Evolutionary conservation across 2,113 vertebrate genomes (phyloP).

Genomic region (Mesocricetus auratus): DNA sequence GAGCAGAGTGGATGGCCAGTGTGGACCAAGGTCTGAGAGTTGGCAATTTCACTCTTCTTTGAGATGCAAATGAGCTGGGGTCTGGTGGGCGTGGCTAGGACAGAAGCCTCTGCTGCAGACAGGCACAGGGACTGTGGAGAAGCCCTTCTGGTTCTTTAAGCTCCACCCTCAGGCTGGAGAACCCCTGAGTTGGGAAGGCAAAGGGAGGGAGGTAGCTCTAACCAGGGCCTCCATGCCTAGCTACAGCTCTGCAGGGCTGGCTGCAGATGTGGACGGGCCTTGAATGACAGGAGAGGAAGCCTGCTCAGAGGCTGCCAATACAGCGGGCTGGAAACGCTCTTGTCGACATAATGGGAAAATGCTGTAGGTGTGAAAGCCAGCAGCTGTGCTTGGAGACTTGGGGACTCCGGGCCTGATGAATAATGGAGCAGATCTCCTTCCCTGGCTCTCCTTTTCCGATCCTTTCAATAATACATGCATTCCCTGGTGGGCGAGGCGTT

Average conservation of each 20-base stretch:
- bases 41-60: too few relatives aligned
- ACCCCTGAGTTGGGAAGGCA: neutral
- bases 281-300: conserved; percentile 39
- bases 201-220: neutral
- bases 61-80: neutral
- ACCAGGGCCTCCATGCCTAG: neutral
- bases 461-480: conserved; percentile 75
- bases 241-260: neutral
- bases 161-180: neutral
- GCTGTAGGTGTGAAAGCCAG: conserved; percentile 71
- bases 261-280: conserved; percentile 28
- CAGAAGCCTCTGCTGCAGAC: rapidly evolving
- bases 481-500: conserved; percentile 13
- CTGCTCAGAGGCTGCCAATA: conserved; percentile 24
- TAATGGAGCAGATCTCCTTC: conserved; percentile 72
- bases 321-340: neutral
- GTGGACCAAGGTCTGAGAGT: rapidly evolving
- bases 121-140: neutral
- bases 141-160: neutral
- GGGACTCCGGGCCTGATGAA: conserved; percentile 70
- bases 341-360: conserved; percentile 69
- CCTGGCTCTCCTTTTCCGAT: conserved; percentile 9
- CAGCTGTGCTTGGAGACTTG: conserved; percentile 67
- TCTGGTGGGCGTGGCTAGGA: neutral
- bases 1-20: neutral